phyloP scores from a whole-genome alignment of 2,888 invertebrate genomes.

The Stegana nigrithorax region DNA sequence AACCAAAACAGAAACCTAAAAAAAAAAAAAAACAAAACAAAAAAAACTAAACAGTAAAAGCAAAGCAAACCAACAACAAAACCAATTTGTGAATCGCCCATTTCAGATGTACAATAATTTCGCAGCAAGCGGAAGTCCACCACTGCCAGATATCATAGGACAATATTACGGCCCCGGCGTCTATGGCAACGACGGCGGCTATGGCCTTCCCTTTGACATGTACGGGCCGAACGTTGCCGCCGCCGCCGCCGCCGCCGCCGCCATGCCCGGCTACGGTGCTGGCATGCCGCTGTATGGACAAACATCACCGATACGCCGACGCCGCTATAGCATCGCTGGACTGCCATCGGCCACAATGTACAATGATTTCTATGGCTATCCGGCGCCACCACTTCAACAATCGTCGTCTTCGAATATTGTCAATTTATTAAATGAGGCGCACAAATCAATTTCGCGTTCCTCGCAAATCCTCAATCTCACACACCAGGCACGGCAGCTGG shows the following conservation, averaged over 20 bases:
- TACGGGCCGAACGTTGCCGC: slow-evolving; percentile 61
- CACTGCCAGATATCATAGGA: slow-evolving; percentile 68
- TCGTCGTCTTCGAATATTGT: slow-evolving; percentile 67
- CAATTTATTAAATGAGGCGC: slow-evolving; percentile 68
- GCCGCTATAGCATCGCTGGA: slow-evolving; percentile 69
- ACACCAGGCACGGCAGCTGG: slow-evolving; percentile 63
- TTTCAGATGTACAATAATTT: slow-evolving; percentile 70
- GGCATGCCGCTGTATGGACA: slow-evolving; percentile 32
- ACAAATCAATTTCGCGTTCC: slow-evolving; percentile 69
- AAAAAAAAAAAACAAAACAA: slow-evolving; percentile 35
- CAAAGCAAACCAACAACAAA: slow-evolving; percentile 29
- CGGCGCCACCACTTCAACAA: slow-evolving; percentile 53
- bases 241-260: slow-evolving; percentile 41
- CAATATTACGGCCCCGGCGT: slow-evolving; percentile 57
- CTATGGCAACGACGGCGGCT: slow-evolving; percentile 31
- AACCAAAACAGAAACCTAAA: slow-evolving; percentile 30
- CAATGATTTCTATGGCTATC: slow-evolving; percentile 66
- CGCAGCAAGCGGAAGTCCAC: slow-evolving; percentile 66
- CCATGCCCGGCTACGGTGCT: slow-evolving; percentile 35
- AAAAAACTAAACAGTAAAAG: slow-evolving; percentile 23
- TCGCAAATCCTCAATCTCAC: slow-evolving; percentile 67
- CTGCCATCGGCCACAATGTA: slow-evolving; percentile 68
- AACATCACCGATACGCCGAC: slow-evolving; percentile 64
- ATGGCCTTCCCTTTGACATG: slow-evolving; percentile 46
- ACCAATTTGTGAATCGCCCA: slow-evolving; percentile 68